Percentiles rank a stretch among this genome's conserved stretches.
Evolutionary conservation across 2,113 vertebrate genomes (phyloP).

Genomic region (Rhinichthys klamathensis): DNA sequence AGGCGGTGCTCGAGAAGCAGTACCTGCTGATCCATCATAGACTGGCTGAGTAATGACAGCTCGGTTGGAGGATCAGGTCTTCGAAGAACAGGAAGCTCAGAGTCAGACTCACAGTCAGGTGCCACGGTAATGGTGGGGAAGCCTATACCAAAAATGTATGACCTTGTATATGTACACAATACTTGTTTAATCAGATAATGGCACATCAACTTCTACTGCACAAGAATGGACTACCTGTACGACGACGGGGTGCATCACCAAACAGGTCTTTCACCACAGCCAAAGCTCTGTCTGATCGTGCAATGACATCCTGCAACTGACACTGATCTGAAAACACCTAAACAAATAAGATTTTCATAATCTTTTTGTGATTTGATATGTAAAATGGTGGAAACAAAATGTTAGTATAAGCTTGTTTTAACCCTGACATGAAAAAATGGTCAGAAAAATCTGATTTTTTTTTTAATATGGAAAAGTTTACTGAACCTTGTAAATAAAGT

Average conservation of each 20-base stretch:
- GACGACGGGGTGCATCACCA: constrained; percentile 82
- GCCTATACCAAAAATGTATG: constrained; percentile 71
- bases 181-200: neutral
- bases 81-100: constrained; percentile 73
- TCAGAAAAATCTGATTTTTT: no score
- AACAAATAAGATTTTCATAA: constrained; percentile 22
- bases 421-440: neutral
- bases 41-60: constrained; percentile 79
- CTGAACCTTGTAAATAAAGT: no score
- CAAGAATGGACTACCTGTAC: constrained; percentile 76
- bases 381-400: neutral
- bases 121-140: constrained; percentile 90
- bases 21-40: constrained; percentile 82
- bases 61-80: constrained; percentile 77
- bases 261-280: constrained; percentile 84
- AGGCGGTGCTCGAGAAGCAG: neutral
- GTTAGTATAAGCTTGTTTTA: neutral
- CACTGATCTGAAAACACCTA: constrained; percentile 90
- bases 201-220: neutral
- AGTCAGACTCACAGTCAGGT: constrained; percentile 78
- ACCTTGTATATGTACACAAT: neutral
- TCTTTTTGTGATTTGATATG: neutral
- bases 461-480: no score
- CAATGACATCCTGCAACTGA: constrained; percentile 83
- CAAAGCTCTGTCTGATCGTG: constrained; percentile 84